Conservation (phyloP, 2,113 vertebrate genomes). For the Carollia perspicillata region DNA sequence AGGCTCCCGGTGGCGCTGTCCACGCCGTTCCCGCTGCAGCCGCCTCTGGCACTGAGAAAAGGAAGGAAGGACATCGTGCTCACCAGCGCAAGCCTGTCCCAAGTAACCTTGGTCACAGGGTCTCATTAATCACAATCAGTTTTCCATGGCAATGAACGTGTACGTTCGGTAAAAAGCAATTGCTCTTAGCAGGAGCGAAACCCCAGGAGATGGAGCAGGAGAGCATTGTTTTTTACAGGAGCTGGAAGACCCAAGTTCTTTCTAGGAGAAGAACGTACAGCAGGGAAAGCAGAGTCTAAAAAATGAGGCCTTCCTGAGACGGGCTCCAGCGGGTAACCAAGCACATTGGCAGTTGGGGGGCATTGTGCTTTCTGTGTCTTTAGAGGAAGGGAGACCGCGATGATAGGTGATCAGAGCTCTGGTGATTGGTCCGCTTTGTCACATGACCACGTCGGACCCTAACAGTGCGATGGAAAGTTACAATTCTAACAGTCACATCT, state of each 20-base stretch:
- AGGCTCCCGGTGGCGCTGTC: not conserved
- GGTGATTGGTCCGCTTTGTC: not conserved
- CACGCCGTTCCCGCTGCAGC: not conserved
- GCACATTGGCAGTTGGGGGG: not conserved
- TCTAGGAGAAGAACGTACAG: conserved; percentile 52
- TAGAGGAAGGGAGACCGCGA: not conserved
- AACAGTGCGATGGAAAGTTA: not conserved
- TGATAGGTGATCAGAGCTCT: not conserved
- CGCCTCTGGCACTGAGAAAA: conserved; percentile 5
- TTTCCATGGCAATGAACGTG: conserved; percentile 71
- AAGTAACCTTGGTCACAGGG: conserved; percentile 70
- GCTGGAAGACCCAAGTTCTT: conserved; percentile 54
- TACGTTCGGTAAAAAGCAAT: conserved; percentile 72
- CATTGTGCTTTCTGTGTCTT: not conserved
- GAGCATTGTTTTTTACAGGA: conserved; percentile 65
- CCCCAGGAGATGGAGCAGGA: conserved; percentile 59
- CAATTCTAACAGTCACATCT: not conserved
- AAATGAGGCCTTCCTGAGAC: conserved; percentile 40
- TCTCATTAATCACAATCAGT: conserved; percentile 77
- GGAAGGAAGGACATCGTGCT: conserved; percentile 45
- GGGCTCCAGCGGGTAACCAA: not conserved
- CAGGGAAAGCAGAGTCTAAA: conserved; percentile 32
- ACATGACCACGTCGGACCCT: not conserved
- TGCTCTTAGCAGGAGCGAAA: conserved; percentile 71
- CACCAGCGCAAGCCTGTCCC: conserved; percentile 54